phyloP scores from a whole-genome alignment of 2,113 vertebrate species.

The Toxotes jaculatrix region DNA sequence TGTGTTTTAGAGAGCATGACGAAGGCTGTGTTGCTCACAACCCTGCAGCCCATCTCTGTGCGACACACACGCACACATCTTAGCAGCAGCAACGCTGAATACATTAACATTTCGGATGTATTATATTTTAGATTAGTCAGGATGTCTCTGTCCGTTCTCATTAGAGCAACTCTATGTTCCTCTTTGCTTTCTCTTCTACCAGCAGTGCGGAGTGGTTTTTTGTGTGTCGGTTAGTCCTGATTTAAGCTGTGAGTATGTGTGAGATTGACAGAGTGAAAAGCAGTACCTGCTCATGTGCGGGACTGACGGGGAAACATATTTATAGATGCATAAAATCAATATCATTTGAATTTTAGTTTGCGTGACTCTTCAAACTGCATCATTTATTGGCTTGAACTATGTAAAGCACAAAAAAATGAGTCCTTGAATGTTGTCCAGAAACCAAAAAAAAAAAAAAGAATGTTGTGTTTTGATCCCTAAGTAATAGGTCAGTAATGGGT shows the following conservation, averaged over 20 bases:
- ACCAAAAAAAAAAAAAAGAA: neutral
- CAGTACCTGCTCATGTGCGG: neutral
- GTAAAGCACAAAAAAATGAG: neutral
- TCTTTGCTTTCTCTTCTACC: constrained; percentile 2
- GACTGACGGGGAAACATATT: constrained; percentile 21
- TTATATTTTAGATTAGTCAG: constrained; percentile 69
- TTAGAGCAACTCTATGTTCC: constrained; percentile 46
- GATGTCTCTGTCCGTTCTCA: constrained; percentile 61
- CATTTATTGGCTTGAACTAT: constrained; percentile 10
- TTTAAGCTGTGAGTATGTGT: neutral
- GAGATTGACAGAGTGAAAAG: neutral
- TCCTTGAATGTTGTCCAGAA: neutral
- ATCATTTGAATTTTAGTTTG: constrained; percentile 43
- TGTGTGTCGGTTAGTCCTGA: constrained; percentile 2
- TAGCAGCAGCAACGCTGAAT: constrained; percentile 55
- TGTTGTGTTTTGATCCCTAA: constrained; percentile 2
- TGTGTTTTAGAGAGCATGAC: constrained; percentile 27
- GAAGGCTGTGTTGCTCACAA: constrained; percentile 22
- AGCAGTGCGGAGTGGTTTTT: constrained; percentile 6
- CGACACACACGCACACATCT: constrained; percentile 12
- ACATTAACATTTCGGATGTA: constrained; percentile 74
- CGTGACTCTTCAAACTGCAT: neutral
- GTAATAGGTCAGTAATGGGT: constrained; percentile 17
- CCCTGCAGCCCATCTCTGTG: constrained; percentile 25
- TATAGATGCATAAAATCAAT: constrained; percentile 39